These are phyloP conservation scores for Menidia menidia DNA, from an alignment of 2,797 vertebrate genomes.

Conservation along the genomic window DNA sequence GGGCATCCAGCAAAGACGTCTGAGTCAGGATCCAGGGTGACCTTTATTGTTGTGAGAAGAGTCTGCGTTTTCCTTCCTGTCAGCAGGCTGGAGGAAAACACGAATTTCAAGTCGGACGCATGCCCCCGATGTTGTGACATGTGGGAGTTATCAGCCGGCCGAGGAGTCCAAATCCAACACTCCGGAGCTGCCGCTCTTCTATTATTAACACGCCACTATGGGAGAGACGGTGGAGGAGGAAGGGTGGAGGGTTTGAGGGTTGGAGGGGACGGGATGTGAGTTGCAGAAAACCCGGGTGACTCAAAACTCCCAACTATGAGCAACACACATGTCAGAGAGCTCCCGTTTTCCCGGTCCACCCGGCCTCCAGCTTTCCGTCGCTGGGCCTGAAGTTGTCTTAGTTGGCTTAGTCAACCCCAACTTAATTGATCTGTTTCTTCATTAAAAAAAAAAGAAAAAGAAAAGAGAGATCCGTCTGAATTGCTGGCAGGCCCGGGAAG, in stretches of 20 bases:
- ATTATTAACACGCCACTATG: constrained; percentile 52
- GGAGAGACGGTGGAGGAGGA: constrained; percentile 21
- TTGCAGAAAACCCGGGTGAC: constrained; percentile 37
- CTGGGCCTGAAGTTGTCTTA: constrained; percentile 8
- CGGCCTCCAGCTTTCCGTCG: constrained; percentile 11
- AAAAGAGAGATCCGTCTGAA: constrained; percentile 2
- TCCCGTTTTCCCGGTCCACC: constrained; percentile 38
- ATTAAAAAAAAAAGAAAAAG: no score
- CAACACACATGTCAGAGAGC: constrained; percentile 31
- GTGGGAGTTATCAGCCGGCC: constrained; percentile 39
- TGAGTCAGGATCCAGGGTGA: constrained; percentile 48
- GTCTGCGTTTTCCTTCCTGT: constrained; percentile 37
- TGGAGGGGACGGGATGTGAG: constrained; percentile 7
- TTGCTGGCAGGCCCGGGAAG: constrained; percentile 3
- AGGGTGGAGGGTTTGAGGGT: constrained; percentile 8
- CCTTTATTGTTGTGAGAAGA: constrained; percentile 61
- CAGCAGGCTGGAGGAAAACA: constrained; percentile 16
- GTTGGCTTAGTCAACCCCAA: constrained; percentile 5
- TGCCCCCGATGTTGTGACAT: constrained; percentile 5
- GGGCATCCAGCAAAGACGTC: constrained; percentile 34
- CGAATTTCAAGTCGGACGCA: constrained; percentile 38
- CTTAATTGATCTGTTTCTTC: no score
- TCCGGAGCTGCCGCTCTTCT: constrained; percentile 35
- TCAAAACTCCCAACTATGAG: constrained; percentile 43
- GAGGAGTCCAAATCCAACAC: constrained; percentile 32